Base-by-base conservation (phyloP, 2,888 invertebrate genomes). In the Agriopis aurantiaria region DNA sequence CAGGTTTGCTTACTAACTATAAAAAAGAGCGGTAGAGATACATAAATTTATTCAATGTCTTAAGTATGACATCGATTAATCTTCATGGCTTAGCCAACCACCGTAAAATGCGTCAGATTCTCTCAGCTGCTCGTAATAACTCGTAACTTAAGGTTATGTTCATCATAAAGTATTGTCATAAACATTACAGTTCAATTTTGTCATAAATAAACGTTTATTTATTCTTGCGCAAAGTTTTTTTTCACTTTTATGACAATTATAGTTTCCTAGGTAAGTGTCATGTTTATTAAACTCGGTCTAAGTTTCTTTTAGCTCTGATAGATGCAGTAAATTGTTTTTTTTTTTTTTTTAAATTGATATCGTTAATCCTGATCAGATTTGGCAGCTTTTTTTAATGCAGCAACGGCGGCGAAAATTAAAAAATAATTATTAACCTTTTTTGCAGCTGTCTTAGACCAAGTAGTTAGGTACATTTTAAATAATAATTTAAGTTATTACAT, bases 31-130 rank as follows among this genome's bases (percentile, higher is more conserved):
- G 48, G 48, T 33, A 59, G 46, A 46, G 10, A 23, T 12, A 46
- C 23, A 11, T 8, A 23, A 9, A 48, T 59, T 59, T 46, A 46
- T 60, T 60, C 48, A 60, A 49, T 40, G 40, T 49, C 6, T 7
- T 40, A 45, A 40, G 60, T 10, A 40, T 60, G 49, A 60, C 49
- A 60, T 60, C 41, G 40, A 60, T 49, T 14, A 60, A 48, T 59
- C 33, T 33, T 48, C 48, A 48, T n/a, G 48, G 48, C 14, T 9
- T 10, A 45, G 14, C 8, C 45, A 17, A 45, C 11, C 48, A 59
- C 33, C 59, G 11, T 48, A 48, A 59, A 59, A 41, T 40, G 41
- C 33, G 49, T 41, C 40, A 60, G 8, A 23, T 57, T 58, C 10
- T 46, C 58, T 23, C 33, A 23, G 14, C 6, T 58, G 46, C n/a